These are phyloP conservation scores for Oikopleura vanhoeffeni DNA, from an alignment of 23 tunicate genomes.

Conservation along the genomic window DNA sequence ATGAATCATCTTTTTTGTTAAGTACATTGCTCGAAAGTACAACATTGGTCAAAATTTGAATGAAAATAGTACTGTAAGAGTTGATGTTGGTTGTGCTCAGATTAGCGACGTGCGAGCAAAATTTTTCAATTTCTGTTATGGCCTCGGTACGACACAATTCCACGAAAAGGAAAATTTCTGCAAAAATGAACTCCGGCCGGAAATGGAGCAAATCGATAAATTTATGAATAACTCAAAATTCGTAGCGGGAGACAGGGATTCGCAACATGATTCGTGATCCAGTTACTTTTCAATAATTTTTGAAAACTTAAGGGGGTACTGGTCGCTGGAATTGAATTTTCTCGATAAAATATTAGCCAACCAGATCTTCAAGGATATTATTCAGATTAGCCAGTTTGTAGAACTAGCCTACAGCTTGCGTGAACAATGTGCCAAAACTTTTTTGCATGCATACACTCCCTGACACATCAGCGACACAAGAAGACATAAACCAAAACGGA, in stretches of 20 bases:
- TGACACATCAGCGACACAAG: too few species aligned
- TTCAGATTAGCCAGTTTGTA: too few species aligned
- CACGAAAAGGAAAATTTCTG: conserved; percentile 10
- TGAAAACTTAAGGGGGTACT: too few species aligned
- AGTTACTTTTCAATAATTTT: too few species aligned
- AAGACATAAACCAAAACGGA: too few species aligned
- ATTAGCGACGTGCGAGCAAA: not conserved
- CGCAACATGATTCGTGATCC: too few species aligned
- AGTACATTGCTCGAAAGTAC: conserved; percentile 26
- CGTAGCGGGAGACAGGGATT: conserved; percentile 50
- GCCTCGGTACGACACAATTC: not conserved
- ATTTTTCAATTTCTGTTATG: not conserved
- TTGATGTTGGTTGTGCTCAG: not conserved
- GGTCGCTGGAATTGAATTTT: too few species aligned
- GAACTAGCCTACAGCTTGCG: too few species aligned
- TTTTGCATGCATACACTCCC: too few species aligned
- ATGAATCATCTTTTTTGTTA: not conserved
- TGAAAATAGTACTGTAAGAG: not conserved
- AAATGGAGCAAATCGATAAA: conserved; percentile 18
- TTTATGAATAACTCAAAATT: conserved; percentile 15
- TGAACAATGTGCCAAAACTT: too few species aligned
- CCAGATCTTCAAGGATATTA: too few species aligned
- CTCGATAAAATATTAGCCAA: too few species aligned
- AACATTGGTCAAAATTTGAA: not conserved
- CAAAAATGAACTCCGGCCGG: not conserved